Percentiles rank a stretch among this genome's conserved stretches.
Evolutionary conservation across 1,140 invertebrate species (phyloP).

Genomic region (Oedothorax gibbosus): DNA sequence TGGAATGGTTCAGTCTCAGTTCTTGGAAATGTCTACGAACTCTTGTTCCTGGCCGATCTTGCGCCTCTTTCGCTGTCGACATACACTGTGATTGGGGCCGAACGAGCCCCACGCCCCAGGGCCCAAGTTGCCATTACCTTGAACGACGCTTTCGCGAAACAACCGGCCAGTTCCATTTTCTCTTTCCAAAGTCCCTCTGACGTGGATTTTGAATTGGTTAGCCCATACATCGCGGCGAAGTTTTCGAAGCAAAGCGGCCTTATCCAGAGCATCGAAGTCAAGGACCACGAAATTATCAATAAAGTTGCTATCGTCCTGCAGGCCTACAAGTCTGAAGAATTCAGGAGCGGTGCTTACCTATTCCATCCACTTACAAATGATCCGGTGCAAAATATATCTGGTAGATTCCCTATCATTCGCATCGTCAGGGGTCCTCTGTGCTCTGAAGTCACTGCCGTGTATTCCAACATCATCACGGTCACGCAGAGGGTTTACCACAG

Average conservation of each 20-base stretch:
- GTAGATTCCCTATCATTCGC: constrained; percentile 76
- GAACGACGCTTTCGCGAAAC: constrained; percentile 57
- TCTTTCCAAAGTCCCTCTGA: constrained; percentile 60
- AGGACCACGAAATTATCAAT: constrained; percentile 80
- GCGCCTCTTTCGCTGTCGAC: constrained; percentile 79
- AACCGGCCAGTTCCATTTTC: constrained; percentile 53
- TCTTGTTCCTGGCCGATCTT: constrained; percentile 84
- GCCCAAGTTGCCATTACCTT: constrained; percentile 48
- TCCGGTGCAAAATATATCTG: constrained; percentile 75
- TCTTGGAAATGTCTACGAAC: constrained; percentile 73
- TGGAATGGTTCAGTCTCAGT: constrained; percentile 72
- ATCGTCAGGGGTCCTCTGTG: constrained; percentile 83
- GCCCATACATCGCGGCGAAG: constrained; percentile 79
- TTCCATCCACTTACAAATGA: constrained; percentile 85
- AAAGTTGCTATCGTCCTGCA: constrained; percentile 78
- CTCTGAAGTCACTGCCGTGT: constrained; percentile 84
- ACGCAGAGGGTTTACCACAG: constrained; percentile 79
- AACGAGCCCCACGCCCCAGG: constrained; percentile 10
- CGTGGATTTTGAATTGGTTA: constrained; percentile 85
- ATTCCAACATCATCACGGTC: constrained; percentile 81
- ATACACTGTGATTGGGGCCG: constrained; percentile 73
- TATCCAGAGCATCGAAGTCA: constrained; percentile 78
- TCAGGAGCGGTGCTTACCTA: constrained; percentile 94
- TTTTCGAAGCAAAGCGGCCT: constrained; percentile 86
- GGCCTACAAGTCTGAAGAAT: constrained; percentile 88